Conservation (phyloP, 2,888 invertebrate species). For the Drosophila mulleri region DNA sequence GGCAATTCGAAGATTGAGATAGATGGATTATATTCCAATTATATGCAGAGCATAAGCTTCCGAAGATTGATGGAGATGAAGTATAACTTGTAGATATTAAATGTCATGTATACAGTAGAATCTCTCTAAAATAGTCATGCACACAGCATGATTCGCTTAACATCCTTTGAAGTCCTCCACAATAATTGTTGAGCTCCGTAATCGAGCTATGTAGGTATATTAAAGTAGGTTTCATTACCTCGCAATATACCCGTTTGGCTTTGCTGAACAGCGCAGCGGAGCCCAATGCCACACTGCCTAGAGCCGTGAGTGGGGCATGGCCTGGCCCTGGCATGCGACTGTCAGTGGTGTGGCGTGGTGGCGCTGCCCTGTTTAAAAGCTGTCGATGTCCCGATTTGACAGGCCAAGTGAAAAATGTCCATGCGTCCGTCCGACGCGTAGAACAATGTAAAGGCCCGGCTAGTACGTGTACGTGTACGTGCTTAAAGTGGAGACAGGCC, state of each 20-base stretch:
- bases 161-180: not conserved
- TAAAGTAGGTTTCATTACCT: not conserved
- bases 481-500: slow-evolving; percentile 41
- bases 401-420: slow-evolving; percentile 78
- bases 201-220: not conserved
- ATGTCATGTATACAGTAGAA: not conserved
- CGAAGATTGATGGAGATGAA: not conserved
- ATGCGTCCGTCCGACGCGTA: slow-evolving; percentile 47
- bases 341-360: slow-evolving; percentile 45
- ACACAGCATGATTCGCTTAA: no score
- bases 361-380: slow-evolving; percentile 69
- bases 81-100: no score
- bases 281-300: slow-evolving; percentile 29
- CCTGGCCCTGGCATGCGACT: slow-evolving; percentile 26
- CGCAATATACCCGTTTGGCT: not conserved
- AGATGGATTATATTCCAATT: not conserved
- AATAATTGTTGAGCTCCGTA: not conserved
- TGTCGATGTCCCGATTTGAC: slow-evolving; percentile 81
- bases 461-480: slow-evolving; percentile 55
- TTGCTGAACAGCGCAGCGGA: not conserved
- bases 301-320: slow-evolving; percentile 51
- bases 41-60: not conserved
- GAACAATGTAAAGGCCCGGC: slow-evolving; percentile 57
- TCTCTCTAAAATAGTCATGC: not conserved
- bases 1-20: not conserved